Evolutionary conservation across 2,888 invertebrate species (phyloP).

Genomic region (Scaptomyza tumidula): DNA sequence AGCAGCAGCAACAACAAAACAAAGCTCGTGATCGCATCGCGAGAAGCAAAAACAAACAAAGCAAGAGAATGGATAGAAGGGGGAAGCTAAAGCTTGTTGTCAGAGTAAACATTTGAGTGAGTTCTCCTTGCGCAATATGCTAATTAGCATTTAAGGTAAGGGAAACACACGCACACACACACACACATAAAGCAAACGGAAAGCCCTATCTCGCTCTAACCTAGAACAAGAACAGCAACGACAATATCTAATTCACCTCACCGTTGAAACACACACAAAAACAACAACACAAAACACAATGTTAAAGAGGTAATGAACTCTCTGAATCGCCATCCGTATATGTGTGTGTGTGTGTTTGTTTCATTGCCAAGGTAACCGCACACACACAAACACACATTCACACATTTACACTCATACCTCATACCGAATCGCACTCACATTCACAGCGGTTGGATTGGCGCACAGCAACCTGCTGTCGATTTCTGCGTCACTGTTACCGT

Average conservation of each 20-base stretch:
- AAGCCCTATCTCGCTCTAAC: constrained; percentile 25
- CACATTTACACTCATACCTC: neutral
- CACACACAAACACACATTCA: constrained; percentile 15
- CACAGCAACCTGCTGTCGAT: constrained; percentile 49
- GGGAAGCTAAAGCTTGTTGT: constrained; percentile 31
- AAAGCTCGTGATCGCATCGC: constrained; percentile 45
- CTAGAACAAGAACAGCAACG: constrained; percentile 26
- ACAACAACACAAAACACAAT: constrained; percentile 11
- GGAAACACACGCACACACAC: neutral
- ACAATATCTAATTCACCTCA: constrained; percentile 64
- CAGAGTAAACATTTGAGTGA: constrained; percentile 62
- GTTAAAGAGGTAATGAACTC: constrained; percentile 61
- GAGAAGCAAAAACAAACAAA: constrained; percentile 24
- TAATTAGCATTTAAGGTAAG: constrained; percentile 67
- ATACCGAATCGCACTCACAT: constrained; percentile 30
- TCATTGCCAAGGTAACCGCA: constrained; percentile 69
- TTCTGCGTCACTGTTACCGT: constrained; percentile 81
- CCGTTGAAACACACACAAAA: constrained; percentile 25
- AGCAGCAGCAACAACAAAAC: constrained; percentile 30
- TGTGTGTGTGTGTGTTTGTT: constrained; percentile 44
- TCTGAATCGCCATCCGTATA: constrained; percentile 14
- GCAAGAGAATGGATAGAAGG: neutral
- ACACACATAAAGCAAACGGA: constrained; percentile 18
- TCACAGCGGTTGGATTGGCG: constrained; percentile 32
- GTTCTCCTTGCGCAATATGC: constrained; percentile 25